A percentile compares a stretch with the other conserved stretches of the same genome.
phyloP scores from a whole-genome alignment of 2,113 vertebrate genomes.

The Elachura formosa region DNA sequence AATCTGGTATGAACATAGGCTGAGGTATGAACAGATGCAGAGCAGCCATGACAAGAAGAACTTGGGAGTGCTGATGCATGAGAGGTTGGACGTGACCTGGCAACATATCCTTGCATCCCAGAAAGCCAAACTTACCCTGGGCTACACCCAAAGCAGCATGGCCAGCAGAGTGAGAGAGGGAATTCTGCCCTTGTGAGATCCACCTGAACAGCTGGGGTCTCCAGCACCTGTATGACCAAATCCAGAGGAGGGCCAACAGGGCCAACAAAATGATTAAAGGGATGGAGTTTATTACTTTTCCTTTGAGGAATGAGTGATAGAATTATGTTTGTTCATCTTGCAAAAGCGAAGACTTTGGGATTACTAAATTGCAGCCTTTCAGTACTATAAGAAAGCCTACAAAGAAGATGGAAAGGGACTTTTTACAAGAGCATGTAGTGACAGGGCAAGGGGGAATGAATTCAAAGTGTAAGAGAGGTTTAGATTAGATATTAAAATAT shows the following conservation, averaged over 20 bases:
- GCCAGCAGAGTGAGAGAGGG: accelerated
- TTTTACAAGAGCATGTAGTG: background rate
- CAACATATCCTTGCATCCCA: accelerated
- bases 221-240: background rate
- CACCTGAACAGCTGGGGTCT: background rate
- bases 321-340: background rate
- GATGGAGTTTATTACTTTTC: background rate
- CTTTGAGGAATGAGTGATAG: background rate
- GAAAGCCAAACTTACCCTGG: background rate
- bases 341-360: background rate
- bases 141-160: accelerated
- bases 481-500: background rate
- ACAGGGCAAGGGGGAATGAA: background rate
- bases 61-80: background rate
- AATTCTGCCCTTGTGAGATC: background rate
- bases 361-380: background rate
- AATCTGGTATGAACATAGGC: no score
- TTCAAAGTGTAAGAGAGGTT: background rate
- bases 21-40: background rate
- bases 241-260: background rate
- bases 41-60: background rate
- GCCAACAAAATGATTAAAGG: background rate
- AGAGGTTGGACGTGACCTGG: background rate
- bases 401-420: background rate
- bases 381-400: background rate